phyloP scores from a whole-genome alignment of 1,140 invertebrate species.

The Zaprionus ornatus region DNA sequence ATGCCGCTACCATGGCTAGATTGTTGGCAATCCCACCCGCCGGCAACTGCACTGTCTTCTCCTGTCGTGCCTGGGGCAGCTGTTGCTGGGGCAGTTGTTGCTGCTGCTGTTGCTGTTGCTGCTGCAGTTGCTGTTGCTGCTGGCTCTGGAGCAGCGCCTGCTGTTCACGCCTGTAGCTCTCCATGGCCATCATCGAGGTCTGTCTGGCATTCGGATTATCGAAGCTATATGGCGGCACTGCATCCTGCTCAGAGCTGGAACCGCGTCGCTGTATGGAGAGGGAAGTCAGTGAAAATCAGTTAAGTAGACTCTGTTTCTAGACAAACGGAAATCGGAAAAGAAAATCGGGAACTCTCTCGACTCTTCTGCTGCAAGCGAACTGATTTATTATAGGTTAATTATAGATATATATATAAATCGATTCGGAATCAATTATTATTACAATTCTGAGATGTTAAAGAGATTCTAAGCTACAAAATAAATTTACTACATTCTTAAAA shows the following conservation, averaged over 20 bases:
- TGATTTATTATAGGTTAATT: background rate
- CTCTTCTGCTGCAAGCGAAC: background rate
- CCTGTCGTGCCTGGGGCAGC: slow-evolving; percentile 22
- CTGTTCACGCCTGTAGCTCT: slow-evolving; percentile 76
- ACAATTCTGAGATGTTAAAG: background rate
- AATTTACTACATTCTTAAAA: background rate
- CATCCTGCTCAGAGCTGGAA: slow-evolving; percentile 78
- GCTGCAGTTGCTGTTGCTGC: slow-evolving; percentile 37
- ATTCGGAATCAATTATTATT: background rate
- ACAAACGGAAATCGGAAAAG: background rate
- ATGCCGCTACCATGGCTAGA: slow-evolving; percentile 62
- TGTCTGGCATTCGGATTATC: slow-evolving; percentile 81
- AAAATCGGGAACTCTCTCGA: background rate
- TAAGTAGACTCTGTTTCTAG: background rate
- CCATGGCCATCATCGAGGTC: slow-evolving; percentile 83
- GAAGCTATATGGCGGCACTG: slow-evolving; percentile 80
- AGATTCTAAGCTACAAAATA: background rate
- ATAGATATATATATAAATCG: background rate
- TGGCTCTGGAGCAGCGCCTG: slow-evolving; percentile 60
- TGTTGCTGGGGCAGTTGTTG: slow-evolving; percentile 13
- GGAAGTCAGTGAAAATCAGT: slow-evolving; percentile 1
- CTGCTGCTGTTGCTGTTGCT: slow-evolving; percentile 29
- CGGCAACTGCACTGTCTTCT: slow-evolving; percentile 18
- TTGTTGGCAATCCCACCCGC: slow-evolving; percentile 53
- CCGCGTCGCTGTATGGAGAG: slow-evolving; percentile 64